Base-by-base conservation (phyloP, 2,888 invertebrate genomes). In the Protonemura montana region DNA sequence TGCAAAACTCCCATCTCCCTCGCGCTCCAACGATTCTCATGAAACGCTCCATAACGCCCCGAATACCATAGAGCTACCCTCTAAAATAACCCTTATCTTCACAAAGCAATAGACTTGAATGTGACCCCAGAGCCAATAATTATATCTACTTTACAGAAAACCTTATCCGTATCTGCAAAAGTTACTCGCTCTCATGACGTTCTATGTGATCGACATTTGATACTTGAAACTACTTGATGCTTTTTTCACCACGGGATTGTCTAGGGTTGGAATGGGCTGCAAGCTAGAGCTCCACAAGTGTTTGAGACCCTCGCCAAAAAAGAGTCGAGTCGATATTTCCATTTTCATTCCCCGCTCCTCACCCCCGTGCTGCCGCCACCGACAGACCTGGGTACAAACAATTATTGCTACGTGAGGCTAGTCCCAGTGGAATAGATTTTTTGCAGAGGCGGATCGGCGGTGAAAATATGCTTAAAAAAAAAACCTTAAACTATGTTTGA, bases 121-220 rank as follows among this genome's bases (percentile, higher is more conserved):
- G 59, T 59, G 59, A 59, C 59, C 59, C 59, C 59, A 59, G 59
- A 59, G 59, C 59, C 59, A 59, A 59, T 59, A 59, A 59, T 59
- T 59, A 59, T 13, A 6, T 16, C 6, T 59, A 59, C 59, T 10
- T 10, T 1, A 59, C 59, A 59, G 59, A 59, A 59, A 59, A 59
- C 59, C 21, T 59, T 16, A 59, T 59, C 59, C 59, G 2, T 10
- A 59, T 59, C 1, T 35, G 10, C 35, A 3, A 10, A 35, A 35
- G 59, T 59, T 7, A 41, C 41, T 13, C 5, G 1, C 59, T 13
- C 59, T 59, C 16, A 59, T 59, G 13, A 10, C 59, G 21, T 59
- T 59, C 1, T 21, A 21, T 21, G 21, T 59, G 59, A 59, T 59
- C 59, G 21, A 21, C 59, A 59, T 59, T 59, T 10, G 59, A 10